Evolutionary conservation across 2,888 invertebrate species (phyloP).

Genomic region (Orchesella flavescens): DNA sequence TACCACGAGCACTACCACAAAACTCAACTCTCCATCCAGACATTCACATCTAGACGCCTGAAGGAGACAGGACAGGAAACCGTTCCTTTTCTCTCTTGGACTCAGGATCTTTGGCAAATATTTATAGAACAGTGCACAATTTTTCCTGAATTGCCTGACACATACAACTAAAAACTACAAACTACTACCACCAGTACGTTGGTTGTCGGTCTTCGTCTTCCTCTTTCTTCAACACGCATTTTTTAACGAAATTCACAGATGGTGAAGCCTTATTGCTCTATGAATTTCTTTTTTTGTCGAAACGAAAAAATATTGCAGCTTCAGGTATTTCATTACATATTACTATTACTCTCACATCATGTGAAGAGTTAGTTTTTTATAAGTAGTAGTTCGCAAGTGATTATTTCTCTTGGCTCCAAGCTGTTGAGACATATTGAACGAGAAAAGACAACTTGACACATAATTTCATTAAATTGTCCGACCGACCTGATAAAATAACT

Average conservation of each 20-base stretch:
- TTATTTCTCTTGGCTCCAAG: background rate
- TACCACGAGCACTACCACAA: conserved; percentile 52
- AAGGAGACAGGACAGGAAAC: conserved; percentile 54
- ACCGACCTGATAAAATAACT: conserved; percentile 27
- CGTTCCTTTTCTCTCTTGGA: conserved; percentile 42
- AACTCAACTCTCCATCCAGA: conserved; percentile 51
- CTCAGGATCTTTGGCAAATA: conserved; percentile 54
- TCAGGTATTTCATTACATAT: background rate
- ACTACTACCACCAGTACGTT: no score
- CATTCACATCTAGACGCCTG: conserved; percentile 42
- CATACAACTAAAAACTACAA: conserved; percentile 7
- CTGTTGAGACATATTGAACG: conserved; percentile 24
- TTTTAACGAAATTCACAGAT: background rate
- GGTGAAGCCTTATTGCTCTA: no score
- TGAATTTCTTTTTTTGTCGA: background rate
- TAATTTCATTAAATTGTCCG: conserved; percentile 52
- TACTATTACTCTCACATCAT: background rate
- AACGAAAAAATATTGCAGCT: conserved; percentile 11
- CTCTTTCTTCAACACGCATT: background rate
- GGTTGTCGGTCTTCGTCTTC: background rate
- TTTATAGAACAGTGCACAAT: conserved; percentile 44
- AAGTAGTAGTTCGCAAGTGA: background rate
- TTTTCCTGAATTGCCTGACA: conserved; percentile 37
- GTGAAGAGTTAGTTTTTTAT: background rate
- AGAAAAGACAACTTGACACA: conserved; percentile 50